Evolutionary conservation across 1,140 invertebrate genomes (phyloP).

Genomic region (roundworm (Caenorhabditis elegans)): DNA sequence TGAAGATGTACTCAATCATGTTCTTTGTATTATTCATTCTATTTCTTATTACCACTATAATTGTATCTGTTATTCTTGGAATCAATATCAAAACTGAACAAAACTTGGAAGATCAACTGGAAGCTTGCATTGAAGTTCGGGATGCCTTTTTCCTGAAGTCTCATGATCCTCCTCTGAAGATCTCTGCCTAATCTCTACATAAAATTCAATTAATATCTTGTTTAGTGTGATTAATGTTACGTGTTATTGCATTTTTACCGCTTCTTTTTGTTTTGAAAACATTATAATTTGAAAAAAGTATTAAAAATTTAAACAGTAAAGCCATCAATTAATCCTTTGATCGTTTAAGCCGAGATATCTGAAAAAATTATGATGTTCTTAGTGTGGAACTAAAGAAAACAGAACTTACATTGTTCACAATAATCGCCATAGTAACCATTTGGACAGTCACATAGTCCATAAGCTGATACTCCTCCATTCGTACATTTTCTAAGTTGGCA

Average conservation of each 20-base stretch:
- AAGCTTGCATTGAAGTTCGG: neutral
- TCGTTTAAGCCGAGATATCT: neutral
- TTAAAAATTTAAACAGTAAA: too few relatives aligned
- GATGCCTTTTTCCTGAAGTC: neutral
- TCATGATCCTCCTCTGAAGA: neutral
- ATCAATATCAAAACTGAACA: constrained; percentile 17
- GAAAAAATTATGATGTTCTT: neutral
- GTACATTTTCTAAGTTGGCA: neutral
- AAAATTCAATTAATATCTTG: too few relatives aligned
- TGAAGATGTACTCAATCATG: constrained; percentile 2
- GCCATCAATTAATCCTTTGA: too few relatives aligned
- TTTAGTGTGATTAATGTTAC: neutral
- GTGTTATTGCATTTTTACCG: constrained; percentile 2
- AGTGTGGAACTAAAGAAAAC: neutral
- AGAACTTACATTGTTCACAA: constrained; percentile 22
- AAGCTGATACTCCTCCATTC: constrained; percentile 17
- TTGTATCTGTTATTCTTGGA: neutral
- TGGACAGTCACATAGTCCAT: constrained; percentile 30
- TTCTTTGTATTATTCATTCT: neutral
- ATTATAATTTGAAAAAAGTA: neutral
- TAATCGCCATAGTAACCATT: constrained; percentile 33
- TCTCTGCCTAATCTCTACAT: neutral
- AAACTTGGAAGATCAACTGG: neutral
- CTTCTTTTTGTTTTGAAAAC: neutral
- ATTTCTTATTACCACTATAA: constrained; percentile 19